Evolutionary conservation across 2,888 invertebrate genomes (phyloP).

Genomic region (Salticus scenicus): DNA sequence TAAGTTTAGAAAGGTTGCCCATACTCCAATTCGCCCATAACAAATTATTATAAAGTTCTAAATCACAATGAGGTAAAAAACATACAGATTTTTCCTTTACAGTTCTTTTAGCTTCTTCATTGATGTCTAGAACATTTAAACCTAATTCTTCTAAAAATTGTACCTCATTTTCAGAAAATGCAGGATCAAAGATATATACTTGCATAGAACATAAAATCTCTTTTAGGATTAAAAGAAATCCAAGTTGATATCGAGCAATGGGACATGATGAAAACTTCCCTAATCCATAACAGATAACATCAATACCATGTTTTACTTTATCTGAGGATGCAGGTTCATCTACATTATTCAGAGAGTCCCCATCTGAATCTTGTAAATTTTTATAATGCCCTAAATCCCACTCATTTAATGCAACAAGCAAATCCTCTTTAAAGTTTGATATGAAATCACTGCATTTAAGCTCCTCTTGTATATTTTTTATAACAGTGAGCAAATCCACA

Average conservation of each 20-base stretch:
- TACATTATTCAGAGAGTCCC: background rate
- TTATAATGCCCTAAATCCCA: background rate
- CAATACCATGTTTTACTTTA: background rate
- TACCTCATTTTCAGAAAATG: constrained; percentile 83
- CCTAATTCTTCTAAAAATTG: constrained; percentile 80
- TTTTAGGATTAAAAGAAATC: constrained; percentile 83
- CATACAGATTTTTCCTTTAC: constrained; percentile 80
- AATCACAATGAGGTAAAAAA: constrained; percentile 91
- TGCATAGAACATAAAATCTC: constrained; percentile 75
- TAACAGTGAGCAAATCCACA: too few relatives aligned
- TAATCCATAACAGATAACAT: constrained; percentile 88
- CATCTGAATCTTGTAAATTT: background rate
- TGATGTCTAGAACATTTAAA: constrained; percentile 81
- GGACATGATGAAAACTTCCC: constrained; percentile 84
- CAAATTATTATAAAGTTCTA: constrained; percentile 89
- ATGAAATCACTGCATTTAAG: constrained; percentile 20
- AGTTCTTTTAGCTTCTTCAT: constrained; percentile 83
- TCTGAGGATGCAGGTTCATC: too few relatives aligned
- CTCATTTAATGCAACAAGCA: background rate
- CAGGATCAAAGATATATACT: constrained; percentile 84
- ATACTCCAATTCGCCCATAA: constrained; percentile 89
- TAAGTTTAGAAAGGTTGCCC: constrained; percentile 80
- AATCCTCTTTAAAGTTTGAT: constrained; percentile 2
- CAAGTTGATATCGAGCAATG: constrained; percentile 86
- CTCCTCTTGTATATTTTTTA: constrained; percentile 14